phyloP scores from a whole-genome alignment of 2,888 invertebrate species.

The Pegoplata infirma region DNA sequence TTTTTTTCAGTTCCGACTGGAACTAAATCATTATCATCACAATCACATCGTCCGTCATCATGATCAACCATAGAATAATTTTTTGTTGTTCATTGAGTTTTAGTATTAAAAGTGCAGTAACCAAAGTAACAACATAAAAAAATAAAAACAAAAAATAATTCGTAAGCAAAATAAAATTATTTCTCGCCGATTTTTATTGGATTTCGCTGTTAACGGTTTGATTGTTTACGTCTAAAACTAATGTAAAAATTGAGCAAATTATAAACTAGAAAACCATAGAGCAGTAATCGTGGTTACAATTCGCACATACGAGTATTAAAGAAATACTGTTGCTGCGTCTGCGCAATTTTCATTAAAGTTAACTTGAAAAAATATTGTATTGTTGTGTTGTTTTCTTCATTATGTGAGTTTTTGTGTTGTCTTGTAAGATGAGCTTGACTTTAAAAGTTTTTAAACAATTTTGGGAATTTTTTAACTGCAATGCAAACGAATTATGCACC shows the following conservation, averaged over 20 bases:
- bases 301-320: no score
- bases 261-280: constrained; percentile 6
- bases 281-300: constrained; percentile 6
- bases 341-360: constrained; percentile 31
- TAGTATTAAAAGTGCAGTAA: constrained; percentile 56
- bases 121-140: constrained; percentile 45
- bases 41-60: constrained; percentile 43
- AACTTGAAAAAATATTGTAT: constrained; percentile 8
- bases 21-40: constrained; percentile 59
- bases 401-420: constrained; percentile 31
- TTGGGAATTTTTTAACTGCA: constrained; percentile 49
- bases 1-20: constrained; percentile 60
- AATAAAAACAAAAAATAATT: no score
- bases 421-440: constrained; percentile 22
- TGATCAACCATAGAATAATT: constrained; percentile 53
- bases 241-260: constrained; percentile 11
- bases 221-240: constrained; percentile 5
- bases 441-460: constrained; percentile 35
- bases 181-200: background rate
- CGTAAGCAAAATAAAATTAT: background rate
- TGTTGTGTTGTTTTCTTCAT: constrained; percentile 26
- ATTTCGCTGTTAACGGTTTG: background rate
- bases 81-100: constrained; percentile 41
- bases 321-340: constrained; percentile 46
- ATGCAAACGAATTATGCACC: no score